Evolutionary conservation across 2,888 invertebrate species (phyloP).

Genomic region (Tholera decimalis): DNA sequence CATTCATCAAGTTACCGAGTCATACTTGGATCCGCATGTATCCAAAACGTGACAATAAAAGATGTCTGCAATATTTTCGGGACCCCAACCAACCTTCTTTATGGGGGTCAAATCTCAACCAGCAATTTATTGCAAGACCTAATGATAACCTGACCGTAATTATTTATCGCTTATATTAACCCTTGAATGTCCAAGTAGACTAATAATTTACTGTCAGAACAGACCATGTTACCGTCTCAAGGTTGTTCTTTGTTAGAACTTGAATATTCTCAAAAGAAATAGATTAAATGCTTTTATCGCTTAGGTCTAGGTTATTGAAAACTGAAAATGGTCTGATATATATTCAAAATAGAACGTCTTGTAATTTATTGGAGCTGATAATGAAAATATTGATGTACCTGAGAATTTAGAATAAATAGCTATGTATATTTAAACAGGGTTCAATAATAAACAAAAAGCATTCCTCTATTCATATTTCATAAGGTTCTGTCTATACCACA

Average conservation of each 20-base stretch:
- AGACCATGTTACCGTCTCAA: slow-evolving; percentile 27
- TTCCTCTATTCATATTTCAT: slow-evolving; percentile 6
- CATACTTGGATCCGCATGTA: too few species aligned
- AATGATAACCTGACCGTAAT: slow-evolving; percentile 71
- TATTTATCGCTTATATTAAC: slow-evolving; percentile 74
- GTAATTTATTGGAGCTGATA: background rate
- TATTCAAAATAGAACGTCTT: background rate
- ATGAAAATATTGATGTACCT: background rate
- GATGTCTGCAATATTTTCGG: slow-evolving; percentile 62
- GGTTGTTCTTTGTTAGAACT: slow-evolving; percentile 42
- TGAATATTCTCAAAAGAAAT: slow-evolving; percentile 14
- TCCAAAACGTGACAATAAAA: slow-evolving; percentile 43
- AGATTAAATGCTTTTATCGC: slow-evolving; percentile 16
- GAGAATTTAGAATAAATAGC: background rate
- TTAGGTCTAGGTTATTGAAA: slow-evolving; percentile 10
- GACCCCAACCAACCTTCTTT: slow-evolving; percentile 64
- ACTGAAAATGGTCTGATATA: background rate
- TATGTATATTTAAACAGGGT: background rate
- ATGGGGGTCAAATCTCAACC: slow-evolving; percentile 70
- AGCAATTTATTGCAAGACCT: slow-evolving; percentile 66
- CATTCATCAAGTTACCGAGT: slow-evolving; percentile 19
- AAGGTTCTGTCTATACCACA: background rate
- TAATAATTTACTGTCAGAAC: slow-evolving; percentile 58
- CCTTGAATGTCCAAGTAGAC: slow-evolving; percentile 65
- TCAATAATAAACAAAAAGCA: slow-evolving; percentile 11